Conservation (phyloP, 2,113 vertebrate genomes). For the Clarias magur region DNA sequence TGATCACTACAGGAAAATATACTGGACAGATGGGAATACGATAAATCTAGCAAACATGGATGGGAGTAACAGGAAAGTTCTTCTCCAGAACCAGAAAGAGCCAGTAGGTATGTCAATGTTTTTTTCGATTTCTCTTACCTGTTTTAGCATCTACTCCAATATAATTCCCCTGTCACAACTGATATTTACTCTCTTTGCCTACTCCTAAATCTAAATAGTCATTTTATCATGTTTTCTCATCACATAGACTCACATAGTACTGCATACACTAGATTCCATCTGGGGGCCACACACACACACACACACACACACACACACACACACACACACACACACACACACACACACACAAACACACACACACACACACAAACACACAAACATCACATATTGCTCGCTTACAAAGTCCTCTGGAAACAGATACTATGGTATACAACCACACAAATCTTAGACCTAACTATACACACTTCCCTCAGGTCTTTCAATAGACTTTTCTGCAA, state of each 20-base stretch:
- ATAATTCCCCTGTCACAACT: slow-evolving; percentile 57
- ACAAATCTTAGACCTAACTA: neutral
- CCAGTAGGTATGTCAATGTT: slow-evolving; percentile 83
- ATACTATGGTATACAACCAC: neutral
- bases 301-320: slow-evolving; percentile 17
- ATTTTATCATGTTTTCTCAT: slow-evolving; percentile 51
- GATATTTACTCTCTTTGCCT: slow-evolving; percentile 50
- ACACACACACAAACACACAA: slow-evolving; percentile 17
- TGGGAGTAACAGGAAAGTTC: slow-evolving; percentile 96
- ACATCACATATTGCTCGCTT: neutral
- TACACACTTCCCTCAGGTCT: slow-evolving; percentile 75
- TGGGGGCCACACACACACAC: slow-evolving; percentile 1
- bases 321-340: slow-evolving; percentile 16
- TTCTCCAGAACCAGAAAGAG: slow-evolving; percentile 94
- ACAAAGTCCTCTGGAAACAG: neutral
- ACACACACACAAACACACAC: slow-evolving; percentile 7
- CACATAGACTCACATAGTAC: neutral
- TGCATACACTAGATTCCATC: neutral
- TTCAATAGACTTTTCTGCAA: slow-evolving; percentile 89
- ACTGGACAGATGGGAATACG: slow-evolving; percentile 96
- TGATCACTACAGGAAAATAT: slow-evolving; percentile 82
- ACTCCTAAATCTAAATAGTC: slow-evolving; percentile 44
- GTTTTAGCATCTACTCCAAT: slow-evolving; percentile 47
- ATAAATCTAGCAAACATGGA: slow-evolving; percentile 99
- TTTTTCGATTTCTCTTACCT: slow-evolving; percentile 39